Evolutionary conservation across 2,888 invertebrate species (phyloP).

Genomic region (Coenonympha arcania): DNA sequence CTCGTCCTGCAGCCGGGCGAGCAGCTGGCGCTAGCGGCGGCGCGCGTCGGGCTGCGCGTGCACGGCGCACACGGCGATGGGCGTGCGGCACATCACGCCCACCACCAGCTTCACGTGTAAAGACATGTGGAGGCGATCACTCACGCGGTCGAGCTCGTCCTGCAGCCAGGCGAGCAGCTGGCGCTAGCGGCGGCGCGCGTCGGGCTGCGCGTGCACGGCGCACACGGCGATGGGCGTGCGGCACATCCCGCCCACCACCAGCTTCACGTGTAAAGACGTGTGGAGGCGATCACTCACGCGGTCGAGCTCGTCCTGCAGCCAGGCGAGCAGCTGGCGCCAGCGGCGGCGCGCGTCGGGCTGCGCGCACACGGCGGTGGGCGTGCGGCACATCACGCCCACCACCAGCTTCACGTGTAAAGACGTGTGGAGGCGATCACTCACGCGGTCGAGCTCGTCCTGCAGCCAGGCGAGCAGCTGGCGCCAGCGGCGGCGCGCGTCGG

Average conservation of each 20-base stretch:
- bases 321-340: constrained; percentile 91
- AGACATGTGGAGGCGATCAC: too few species aligned
- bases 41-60: constrained; percentile 84
- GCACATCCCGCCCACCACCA: constrained; percentile 91
- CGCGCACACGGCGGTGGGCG: constrained; percentile 84
- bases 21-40: constrained; percentile 89
- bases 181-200: constrained; percentile 89
- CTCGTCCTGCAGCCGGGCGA: constrained; percentile 96
- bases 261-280: too few species aligned
- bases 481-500: constrained; percentile 90
- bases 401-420: constrained; percentile 96
- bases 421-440: constrained; percentile 40
- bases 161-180: constrained; percentile 95
- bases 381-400: constrained; percentile 90
- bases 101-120: constrained; percentile 97
- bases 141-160: constrained; percentile 89
- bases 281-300: constrained; percentile 63
- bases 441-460: constrained; percentile 92
- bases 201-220: constrained; percentile 83
- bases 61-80: constrained; percentile 85
- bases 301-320: constrained; percentile 96
- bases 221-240: constrained; percentile 86
- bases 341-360: constrained; percentile 86
- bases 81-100: constrained; percentile 88
- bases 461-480: constrained; percentile 93